Evolutionary conservation across 2,888 invertebrate species (phyloP), one percentile per base, ranked within the genome.

Genomic region (Cremastinae sp.): DNA sequence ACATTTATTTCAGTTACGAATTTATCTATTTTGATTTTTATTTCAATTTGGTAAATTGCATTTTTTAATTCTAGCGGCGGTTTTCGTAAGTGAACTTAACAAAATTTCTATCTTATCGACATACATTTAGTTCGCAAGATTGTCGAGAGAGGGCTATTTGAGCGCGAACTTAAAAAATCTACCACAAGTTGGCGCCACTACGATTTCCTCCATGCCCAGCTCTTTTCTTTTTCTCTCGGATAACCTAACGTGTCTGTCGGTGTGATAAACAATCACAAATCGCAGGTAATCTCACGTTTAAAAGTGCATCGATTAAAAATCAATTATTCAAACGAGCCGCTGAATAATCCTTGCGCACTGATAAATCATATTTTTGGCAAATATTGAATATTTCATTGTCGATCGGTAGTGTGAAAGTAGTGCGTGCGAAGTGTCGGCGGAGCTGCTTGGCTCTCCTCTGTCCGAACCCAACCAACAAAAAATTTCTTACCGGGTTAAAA

Each of bases 201-300:
- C 18, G 43, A 74, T 74, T 77, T 77, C 77, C 77, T 74, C 68
- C 55, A 39, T 39, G 10, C 59, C 64, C 55, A 62, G 65, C 61
- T 70, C 73, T 74, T 81, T 77, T 83, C 84, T 83, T 84, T 86
- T 83, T 82, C 62, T 74, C 74, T 81, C 81, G 82, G 76, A 75
- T 79, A 73, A 73, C 77, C 80, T 79, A 79, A 78, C 84, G 85
- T 85, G 85, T 82, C 82, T 77, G 82, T 81, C 80, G 82, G 78
- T 82, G 84, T 82, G 82, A 79, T 84, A 86, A 85, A 83, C 75
- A 84, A 84, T 85, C 80, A 79, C 78, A 83, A 83, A 88, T 88
- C 88, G 83, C 86, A 88, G 88, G 88, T 88, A 88, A 88, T 88
- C 88, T 35, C 70, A 10, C 55, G 71, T 74, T 77, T 76, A 78